A percentile compares a stretch with the other conserved stretches of the same genome.
phyloP scores from a whole-genome alignment of 2,888 invertebrate genomes.

The Cosmopolites sordidus region DNA sequence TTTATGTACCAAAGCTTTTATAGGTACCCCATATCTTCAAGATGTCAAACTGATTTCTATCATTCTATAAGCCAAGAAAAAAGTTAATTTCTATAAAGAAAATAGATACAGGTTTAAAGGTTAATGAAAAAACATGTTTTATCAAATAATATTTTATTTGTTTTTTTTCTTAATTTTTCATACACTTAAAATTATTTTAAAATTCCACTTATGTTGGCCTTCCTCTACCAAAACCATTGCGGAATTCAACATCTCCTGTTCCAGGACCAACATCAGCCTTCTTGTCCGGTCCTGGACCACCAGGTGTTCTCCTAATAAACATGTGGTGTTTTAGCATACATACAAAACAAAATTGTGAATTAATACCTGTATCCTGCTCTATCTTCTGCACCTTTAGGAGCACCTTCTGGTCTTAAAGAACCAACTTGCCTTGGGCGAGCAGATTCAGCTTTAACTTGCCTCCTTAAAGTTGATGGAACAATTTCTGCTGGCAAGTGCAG shows the following conservation, averaged over 20 bases:
- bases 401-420: constrained; percentile 62
- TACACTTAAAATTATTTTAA: neutral
- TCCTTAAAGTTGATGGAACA: constrained; percentile 94
- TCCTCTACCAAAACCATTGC: constrained; percentile 78
- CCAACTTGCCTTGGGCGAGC: constrained; percentile 68
- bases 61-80: no score
- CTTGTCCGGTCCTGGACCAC: constrained; percentile 70
- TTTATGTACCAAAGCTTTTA: no score
- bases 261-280: constrained; percentile 97
- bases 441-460: constrained; percentile 81
- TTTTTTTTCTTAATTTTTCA: neutral
- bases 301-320: constrained; percentile 61
- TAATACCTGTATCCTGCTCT: constrained; percentile 64
- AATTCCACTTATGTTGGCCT: constrained; percentile 44
- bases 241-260: constrained; percentile 83
- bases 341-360: neutral
- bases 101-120: no score
- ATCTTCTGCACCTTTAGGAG: constrained; percentile 74
- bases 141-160: constrained; percentile 1
- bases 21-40: no score
- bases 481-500: constrained; percentile 97
- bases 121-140: neutral
- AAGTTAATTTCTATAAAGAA: no score
- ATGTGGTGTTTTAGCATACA: neutral
- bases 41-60: no score